Evolutionary conservation across 2,113 vertebrate species (phyloP), one percentile per base, ranked within the genome.

Genomic region (Astur gentilis): DNA sequence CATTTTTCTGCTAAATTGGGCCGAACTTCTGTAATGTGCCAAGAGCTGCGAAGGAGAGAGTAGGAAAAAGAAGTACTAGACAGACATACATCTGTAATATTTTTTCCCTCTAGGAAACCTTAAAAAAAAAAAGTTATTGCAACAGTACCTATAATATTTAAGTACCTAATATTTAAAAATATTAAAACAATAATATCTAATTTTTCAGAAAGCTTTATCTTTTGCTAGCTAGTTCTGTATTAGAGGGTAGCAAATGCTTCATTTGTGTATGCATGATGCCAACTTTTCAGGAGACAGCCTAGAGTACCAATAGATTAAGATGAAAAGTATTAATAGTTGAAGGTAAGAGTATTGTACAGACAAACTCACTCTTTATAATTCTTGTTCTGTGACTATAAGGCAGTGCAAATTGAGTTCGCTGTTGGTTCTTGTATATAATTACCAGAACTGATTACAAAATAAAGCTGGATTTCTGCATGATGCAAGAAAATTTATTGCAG

Each of bases 401-500:
- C 57, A 89, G 42, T 9, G 7, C 36, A 93, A 79, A 70, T 10
- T 79, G 83, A 69, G 60, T 64, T 81, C 50, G 47, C 23, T 92
- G 25, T 69, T 87, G 80, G 57, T 79, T 92, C 79, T 70, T 70
- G 60, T 45, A 55, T 72, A 25, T 91, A 96, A 84, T 94, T 96
- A 45, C 58, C 31, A 31, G 23, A 58, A 44, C 42, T 29, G 61
- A 93, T 96, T 96, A 89, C 81, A 89, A 97, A 96, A 94, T 85
- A 85, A 87, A 84, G 70, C 75, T 91, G 88, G 47, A 92, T 95
- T 92, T 94, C 55, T 92, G 38, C 60, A 87, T 91, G 87, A 82
- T 90, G 90, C 85, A 90, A 96, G 69, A 90, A 95, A 91, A 86
- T 83, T 40, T 88, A 91, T 90, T 95, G 93, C 86, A 93, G 78